Percentiles rank a stretch among this genome's conserved stretches.
Evolutionary conservation across 2,888 invertebrate species (phyloP).

Genomic region (Philereme vetulata): DNA sequence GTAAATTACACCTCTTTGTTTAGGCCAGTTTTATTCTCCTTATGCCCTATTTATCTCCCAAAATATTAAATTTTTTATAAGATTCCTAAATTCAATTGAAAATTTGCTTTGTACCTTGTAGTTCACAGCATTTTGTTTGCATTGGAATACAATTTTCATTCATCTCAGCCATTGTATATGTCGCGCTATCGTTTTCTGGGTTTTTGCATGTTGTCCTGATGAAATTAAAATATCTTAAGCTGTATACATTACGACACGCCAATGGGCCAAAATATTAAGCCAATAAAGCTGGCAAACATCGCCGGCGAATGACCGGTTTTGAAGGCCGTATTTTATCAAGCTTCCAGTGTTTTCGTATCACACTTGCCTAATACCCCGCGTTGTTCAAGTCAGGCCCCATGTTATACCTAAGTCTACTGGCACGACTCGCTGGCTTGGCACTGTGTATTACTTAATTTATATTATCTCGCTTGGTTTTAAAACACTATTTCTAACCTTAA

Average conservation of each 20-base stretch:
- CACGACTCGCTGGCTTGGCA: not conserved
- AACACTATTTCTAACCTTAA: not conserved
- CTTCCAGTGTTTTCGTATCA: no score
- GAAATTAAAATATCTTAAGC: slow-evolving; percentile 35
- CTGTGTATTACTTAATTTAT: not conserved
- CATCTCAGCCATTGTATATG: slow-evolving; percentile 59
- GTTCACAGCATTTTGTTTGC: slow-evolving; percentile 20
- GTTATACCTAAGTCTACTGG: not conserved
- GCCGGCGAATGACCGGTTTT: not conserved
- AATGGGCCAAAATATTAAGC: not conserved
- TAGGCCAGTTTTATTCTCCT: slow-evolving; percentile 25
- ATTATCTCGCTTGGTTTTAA: not conserved
- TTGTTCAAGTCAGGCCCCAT: no score
- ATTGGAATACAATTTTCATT: slow-evolving; percentile 22
- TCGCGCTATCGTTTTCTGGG: slow-evolving; percentile 53
- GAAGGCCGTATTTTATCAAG: not conserved
- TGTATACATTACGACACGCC: slow-evolving; percentile 1
- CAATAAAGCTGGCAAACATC: not conserved
- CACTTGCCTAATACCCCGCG: no score
- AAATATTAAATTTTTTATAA: slow-evolving; percentile 8
- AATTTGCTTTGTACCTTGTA: slow-evolving; percentile 2
- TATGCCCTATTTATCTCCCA: slow-evolving; percentile 15
- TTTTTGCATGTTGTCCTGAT: slow-evolving; percentile 51
- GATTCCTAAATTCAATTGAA: not conserved
- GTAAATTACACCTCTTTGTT: slow-evolving; percentile 51